Evolutionary conservation across 2,888 invertebrate genomes (phyloP), one percentile per base, ranked within the genome.

Genomic region (Isoperla grammatica): DNA sequence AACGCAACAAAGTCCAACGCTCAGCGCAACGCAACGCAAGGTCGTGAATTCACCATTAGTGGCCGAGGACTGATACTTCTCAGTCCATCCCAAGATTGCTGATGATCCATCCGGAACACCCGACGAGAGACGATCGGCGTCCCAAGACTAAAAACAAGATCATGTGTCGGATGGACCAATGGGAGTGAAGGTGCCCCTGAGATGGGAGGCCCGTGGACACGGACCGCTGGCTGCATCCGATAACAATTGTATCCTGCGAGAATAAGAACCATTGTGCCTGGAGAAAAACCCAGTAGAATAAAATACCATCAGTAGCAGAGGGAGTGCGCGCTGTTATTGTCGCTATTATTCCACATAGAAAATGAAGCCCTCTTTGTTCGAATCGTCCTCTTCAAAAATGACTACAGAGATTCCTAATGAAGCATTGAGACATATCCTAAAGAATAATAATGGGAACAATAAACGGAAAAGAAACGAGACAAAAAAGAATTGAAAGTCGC

Each of bases 351-450:
- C 46, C 56, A 42, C 43, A 55, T 45, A 58, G 61, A 61, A 61
- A 61, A 61, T 61, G 61, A 46, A 61, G 57, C 57, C 56, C 56
- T 15, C 40, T 40, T 59, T 59, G 59, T 59, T 19, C 13, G 22
- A 17, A 8, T 43, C 54, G 46, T 45, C 53, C 56, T 49, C 59
- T 62, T 49, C 57, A 19, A 37, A 58, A 63, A 59, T 63, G 63
- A 61, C 63, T 61, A 39, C 57, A 29, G 60, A 63, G 63, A 61
- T 61, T 63, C 56, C 63, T 63, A 63, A 63, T 63, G 63, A 63
- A 63, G 61, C 63, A 61, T 61, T 61, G 62, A 59, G 59, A 53
- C 12, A 13, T 40, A 13, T 23, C 56, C 49, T 17, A 62, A 61
- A 57, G 50, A 43, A 50, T 19, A 39, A 43, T 43, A 37, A 55